Conservation (phyloP, 2,888 invertebrate genomes). For the Tipula unca region DNA sequence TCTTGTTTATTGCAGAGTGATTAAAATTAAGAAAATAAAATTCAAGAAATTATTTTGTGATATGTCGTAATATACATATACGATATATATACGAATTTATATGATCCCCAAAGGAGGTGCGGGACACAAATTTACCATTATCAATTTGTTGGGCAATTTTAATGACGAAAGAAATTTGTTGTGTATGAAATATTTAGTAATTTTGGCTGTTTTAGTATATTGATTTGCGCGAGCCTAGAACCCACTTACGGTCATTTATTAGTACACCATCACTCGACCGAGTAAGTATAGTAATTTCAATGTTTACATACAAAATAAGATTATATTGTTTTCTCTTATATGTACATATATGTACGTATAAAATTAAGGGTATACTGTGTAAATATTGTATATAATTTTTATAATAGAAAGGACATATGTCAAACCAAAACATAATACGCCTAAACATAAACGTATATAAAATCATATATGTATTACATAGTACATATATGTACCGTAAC, state of each 20-base stretch:
- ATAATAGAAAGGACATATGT: neutral
- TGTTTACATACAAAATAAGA: neutral
- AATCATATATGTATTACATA: neutral
- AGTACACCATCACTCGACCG: neutral
- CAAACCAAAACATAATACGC: neutral
- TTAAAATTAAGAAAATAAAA: neutral
- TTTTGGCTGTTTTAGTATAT: neutral
- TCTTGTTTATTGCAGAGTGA: conserved; percentile 3
- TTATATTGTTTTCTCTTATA: neutral
- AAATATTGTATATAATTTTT: neutral
- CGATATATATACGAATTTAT: neutral
- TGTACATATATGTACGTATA: neutral
- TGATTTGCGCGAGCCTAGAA: neutral
- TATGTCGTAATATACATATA: neutral
- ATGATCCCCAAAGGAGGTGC: neutral
- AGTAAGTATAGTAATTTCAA: neutral
- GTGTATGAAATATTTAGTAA: neutral
- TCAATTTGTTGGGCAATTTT: neutral
- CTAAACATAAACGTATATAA: no score
- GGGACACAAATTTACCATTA: neutral
- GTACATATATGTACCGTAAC: neutral
- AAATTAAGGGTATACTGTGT: neutral
- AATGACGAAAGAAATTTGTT: neutral
- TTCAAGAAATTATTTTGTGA: neutral
- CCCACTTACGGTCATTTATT: neutral